These are phyloP conservation scores for Brachyopa scutellaris DNA, from an alignment of 2,888 invertebrate genomes.

Conservation along the genomic window DNA sequence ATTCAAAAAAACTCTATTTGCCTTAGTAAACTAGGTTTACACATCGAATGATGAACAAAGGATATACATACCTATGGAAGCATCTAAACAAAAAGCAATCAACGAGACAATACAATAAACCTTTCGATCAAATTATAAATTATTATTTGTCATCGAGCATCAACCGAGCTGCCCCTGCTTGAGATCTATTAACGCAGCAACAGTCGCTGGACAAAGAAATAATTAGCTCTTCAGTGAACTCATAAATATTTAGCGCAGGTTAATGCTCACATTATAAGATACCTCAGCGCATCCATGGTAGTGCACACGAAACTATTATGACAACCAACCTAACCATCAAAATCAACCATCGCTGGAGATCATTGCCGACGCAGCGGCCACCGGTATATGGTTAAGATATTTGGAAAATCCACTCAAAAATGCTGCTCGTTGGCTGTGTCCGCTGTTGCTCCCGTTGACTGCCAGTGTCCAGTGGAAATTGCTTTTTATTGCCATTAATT, in stretches of 20 bases:
- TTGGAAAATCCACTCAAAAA: constrained; percentile 68
- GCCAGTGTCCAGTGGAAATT: constrained; percentile 42
- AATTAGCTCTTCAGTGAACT: constrained; percentile 70
- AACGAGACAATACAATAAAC: too few species aligned
- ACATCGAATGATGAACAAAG: too few species aligned
- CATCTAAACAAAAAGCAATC: too few species aligned
- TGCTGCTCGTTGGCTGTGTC: constrained; percentile 60
- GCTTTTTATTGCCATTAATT: constrained; percentile 54
- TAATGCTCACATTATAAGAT: constrained; percentile 68
- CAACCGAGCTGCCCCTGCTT: constrained; percentile 19
- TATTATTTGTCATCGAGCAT: constrained; percentile 60
- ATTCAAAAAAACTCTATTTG: too few species aligned
- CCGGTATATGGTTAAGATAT: constrained; percentile 58
- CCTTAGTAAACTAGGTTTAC: too few species aligned
- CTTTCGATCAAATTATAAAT: constrained; percentile 28
- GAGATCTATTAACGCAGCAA: not conserved
- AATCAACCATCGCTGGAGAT: constrained; percentile 26
- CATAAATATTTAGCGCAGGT: constrained; percentile 71
- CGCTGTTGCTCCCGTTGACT: constrained; percentile 29
- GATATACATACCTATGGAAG: too few species aligned
- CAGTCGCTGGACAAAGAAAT: constrained; percentile 31
- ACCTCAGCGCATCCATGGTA: constrained; percentile 50
- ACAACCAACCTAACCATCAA: constrained; percentile 50
- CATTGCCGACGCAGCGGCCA: constrained; percentile 19
- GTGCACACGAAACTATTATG: constrained; percentile 69